Percentiles rank a stretch among this genome's conserved stretches.
Conservation (phyloP, 2,113 vertebrate species). For the Hypanus sabinus region DNA sequence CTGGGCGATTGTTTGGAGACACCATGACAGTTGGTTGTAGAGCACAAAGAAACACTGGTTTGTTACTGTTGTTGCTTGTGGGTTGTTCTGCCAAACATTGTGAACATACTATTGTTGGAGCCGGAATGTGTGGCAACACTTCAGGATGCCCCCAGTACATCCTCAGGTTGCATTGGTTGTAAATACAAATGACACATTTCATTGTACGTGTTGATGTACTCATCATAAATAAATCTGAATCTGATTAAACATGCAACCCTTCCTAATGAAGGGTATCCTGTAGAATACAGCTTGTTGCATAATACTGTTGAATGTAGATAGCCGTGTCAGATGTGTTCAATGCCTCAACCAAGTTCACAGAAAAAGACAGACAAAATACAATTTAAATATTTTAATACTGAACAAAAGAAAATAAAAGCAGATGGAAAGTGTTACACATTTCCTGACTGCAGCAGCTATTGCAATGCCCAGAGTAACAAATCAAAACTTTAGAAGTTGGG, state of each 20-base stretch:
- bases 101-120: too few relatives aligned
- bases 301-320: neutral
- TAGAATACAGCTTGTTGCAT: neutral
- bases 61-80: too few relatives aligned
- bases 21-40: neutral
- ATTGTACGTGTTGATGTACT: too few relatives aligned
- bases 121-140: too few relatives aligned
- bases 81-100: too few relatives aligned
- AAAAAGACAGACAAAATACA: slow-evolving; percentile 38
- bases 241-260: neutral
- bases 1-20: neutral
- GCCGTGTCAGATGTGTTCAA: neutral
- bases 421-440: slow-evolving; percentile 43
- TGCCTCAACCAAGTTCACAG: neutral
- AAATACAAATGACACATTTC: too few relatives aligned
- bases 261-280: neutral
- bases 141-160: too few relatives aligned
- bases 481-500: slow-evolving; percentile 39
- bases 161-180: too few relatives aligned
- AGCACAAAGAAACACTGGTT: too few relatives aligned
- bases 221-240: too few relatives aligned
- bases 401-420: slow-evolving; percentile 55
- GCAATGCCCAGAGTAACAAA: slow-evolving; percentile 17
- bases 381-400: slow-evolving; percentile 60
- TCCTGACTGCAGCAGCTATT: slow-evolving; percentile 49